Base-by-base conservation (phyloP, 2,888 invertebrate genomes). In the Hyalella azteca region DNA sequence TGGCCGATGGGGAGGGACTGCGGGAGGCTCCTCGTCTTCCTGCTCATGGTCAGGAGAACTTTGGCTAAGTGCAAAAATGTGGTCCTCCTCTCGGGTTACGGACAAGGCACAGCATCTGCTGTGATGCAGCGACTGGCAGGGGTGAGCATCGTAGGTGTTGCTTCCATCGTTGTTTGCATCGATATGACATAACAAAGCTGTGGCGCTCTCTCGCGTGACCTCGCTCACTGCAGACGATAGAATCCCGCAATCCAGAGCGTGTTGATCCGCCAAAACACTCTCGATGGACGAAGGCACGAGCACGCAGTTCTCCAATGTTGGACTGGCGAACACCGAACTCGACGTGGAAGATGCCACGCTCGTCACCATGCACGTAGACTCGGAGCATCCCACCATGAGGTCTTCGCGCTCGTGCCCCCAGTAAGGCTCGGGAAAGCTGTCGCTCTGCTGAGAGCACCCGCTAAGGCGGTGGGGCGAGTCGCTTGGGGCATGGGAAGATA, bases 1-100 rank as follows among this genome's bases (percentile, higher is more conserved):
- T 87, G 85, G 89, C 87, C 85, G 87, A 87, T 83, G 79, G 88
- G 89, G 80, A 13, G 81, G 80, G 39, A 84, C 80, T 40, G 82
- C 81, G 36, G 83, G 83, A 15, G 83, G 83, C 22, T 76, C 80
- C 32, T 82, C 82, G 26, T 81, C 81, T 39, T 78, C 66, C 39
- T 60, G 80, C 11, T 78, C 77, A 66, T 45, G 54, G 26, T 54
- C 54, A 39, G 73, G 26, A 39, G 45, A 54, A 13, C 40, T 73
- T 22, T 19, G 36, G 73, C 73, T n/a, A 22, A 40, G 73, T 22
- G 22, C 73, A 39, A 73, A 36, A 19, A 36, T n/a, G 19, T 73
- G 73, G 36, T 29, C 32, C 73, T 73, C 73, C 19, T 73, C 39
- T 26, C 54, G 22, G 49, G 49, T 22, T n/a, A n/a, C 5, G 49